phyloP scores from a whole-genome alignment of 2,888 invertebrate species.

The Pinctada fucata region DNA sequence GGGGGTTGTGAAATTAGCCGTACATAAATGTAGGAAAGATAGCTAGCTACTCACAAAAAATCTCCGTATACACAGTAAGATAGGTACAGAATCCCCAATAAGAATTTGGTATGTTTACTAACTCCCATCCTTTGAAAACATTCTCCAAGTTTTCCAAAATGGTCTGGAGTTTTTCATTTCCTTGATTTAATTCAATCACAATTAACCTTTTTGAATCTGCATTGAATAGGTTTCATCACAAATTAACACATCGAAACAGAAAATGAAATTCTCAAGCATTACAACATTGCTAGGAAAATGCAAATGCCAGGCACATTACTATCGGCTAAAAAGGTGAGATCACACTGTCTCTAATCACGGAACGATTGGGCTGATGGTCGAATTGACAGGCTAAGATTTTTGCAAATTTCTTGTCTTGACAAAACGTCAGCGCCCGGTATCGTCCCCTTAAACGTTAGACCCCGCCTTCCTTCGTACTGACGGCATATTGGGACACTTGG shows the following conservation, averaged over 20 bases:
- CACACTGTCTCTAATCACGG: not conserved
- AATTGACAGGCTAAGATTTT: slow-evolving; percentile 1
- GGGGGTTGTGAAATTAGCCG: too few relatives aligned
- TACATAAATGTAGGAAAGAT: too few relatives aligned
- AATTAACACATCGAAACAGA: not conserved
- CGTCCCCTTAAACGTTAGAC: not conserved
- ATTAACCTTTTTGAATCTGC: not conserved
- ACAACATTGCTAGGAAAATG: not conserved
- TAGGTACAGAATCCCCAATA: slow-evolving; percentile 58
- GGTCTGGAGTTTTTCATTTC: not conserved
- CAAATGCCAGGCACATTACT: not conserved
- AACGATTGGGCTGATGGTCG: not conserved
- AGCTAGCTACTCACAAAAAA: slow-evolving; percentile 61
- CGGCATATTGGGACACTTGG: not conserved
- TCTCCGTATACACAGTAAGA: slow-evolving; percentile 65
- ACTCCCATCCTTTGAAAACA: slow-evolving; percentile 57
- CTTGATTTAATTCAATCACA: not conserved
- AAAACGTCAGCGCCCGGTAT: not conserved
- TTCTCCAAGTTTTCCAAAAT: slow-evolving; percentile 15
- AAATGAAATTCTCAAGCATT: not conserved
- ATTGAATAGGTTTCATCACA: not conserved
- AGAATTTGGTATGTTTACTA: slow-evolving; percentile 56
- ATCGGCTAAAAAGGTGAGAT: not conserved
- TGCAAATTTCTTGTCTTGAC: not conserved
- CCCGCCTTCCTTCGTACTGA: not conserved